Percentiles rank a stretch among this genome's conserved stretches.
Conservation (phyloP, 2,113 vertebrate species). For the Nothoprocta perdicaria region DNA sequence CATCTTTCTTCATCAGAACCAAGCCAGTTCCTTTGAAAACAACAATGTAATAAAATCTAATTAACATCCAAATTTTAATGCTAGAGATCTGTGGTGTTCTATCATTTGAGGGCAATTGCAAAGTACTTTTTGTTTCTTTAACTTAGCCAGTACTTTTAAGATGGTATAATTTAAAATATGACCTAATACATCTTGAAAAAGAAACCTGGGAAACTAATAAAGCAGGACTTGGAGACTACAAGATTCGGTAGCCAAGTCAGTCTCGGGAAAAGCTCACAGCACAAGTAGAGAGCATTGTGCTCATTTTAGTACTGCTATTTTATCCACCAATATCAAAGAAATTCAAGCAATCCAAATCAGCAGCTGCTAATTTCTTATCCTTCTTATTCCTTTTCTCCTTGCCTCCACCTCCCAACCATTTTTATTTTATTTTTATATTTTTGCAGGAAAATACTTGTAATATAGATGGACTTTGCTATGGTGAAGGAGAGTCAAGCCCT, state of each 20-base stretch:
- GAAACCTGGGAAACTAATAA: background rate
- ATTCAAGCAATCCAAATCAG: background rate
- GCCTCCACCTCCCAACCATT: background rate
- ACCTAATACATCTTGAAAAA: background rate
- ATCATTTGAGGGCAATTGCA: background rate
- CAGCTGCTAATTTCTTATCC: background rate
- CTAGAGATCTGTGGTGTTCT: background rate
- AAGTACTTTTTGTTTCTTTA: background rate
- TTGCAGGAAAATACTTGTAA: constrained; percentile 87
- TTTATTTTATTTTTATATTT: background rate
- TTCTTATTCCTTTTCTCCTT: background rate
- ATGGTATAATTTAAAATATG: background rate
- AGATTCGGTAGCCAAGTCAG: rapidly evolving
- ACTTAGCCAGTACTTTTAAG: background rate
- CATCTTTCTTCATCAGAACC: background rate
- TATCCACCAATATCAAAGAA: background rate
- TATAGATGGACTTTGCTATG: constrained; percentile 86
- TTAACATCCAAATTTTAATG: constrained; percentile 31
- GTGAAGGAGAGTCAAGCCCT: constrained; percentile 80
- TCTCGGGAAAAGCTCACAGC: background rate
- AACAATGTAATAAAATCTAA: constrained; percentile 40
- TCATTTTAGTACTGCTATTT: background rate
- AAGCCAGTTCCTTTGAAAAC: constrained; percentile 14
- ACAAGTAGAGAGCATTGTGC: too few species aligned
- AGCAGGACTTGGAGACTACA: background rate